phyloP scores from a whole-genome alignment of 2,888 invertebrate genomes.

The Conchocele bisecta region DNA sequence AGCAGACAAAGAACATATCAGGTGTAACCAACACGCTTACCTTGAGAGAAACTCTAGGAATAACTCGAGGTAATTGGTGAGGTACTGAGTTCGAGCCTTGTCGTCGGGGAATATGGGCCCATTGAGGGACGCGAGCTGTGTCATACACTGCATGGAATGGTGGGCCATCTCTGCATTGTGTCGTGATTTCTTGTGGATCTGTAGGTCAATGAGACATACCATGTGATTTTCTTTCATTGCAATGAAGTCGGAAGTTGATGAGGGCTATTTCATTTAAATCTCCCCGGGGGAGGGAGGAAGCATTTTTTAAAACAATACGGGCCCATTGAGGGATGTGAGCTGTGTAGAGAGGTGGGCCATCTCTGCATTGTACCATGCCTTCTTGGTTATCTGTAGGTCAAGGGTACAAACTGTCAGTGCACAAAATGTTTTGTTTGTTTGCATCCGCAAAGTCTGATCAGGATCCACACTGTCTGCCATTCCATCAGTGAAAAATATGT shows the following conservation, averaged over 20 bases:
- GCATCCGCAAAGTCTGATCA: too few species aligned
- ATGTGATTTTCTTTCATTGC: too few species aligned
- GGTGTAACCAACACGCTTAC: conserved; percentile 79
- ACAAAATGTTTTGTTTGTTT: too few species aligned
- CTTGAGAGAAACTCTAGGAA: conserved; percentile 86
- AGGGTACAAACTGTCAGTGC: too few species aligned
- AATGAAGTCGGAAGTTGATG: too few species aligned
- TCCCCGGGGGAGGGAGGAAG: too few species aligned
- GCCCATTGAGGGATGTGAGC: conserved; percentile 88
- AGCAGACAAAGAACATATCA: not conserved
- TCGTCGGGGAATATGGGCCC: conserved; percentile 85
- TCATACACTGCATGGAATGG: conserved; percentile 91
- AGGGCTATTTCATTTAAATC: too few species aligned
- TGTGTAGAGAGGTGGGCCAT: conserved; percentile 92
- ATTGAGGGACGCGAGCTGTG: conserved; percentile 89
- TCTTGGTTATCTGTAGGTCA: conserved; percentile 87
- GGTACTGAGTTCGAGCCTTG: conserved; percentile 85
- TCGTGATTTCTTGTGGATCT: conserved; percentile 90
- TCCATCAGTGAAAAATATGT: too few species aligned
- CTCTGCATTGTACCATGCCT: conserved; percentile 89
- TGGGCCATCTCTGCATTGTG: conserved; percentile 89
- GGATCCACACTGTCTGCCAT: too few species aligned
- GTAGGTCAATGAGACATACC: too few species aligned
- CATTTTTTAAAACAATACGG: too few species aligned
- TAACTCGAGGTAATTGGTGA: conserved; percentile 86